Evolutionary conservation across 2,888 invertebrate species (phyloP).

Genomic region (Ellobium chinense): DNA sequence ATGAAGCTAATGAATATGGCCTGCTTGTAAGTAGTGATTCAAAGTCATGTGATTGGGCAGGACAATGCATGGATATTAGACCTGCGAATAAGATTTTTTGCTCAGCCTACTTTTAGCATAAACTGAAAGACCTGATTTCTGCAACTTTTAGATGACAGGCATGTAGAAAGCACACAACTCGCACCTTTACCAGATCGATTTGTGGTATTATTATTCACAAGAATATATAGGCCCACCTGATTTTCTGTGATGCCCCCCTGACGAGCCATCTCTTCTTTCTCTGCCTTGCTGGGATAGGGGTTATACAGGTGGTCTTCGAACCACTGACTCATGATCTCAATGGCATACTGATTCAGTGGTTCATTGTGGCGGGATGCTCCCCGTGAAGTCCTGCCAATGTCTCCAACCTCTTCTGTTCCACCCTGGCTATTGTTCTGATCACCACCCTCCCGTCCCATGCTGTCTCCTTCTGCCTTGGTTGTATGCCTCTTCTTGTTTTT

Average conservation of each 20-base stretch:
- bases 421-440: background rate
- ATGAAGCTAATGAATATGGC: too few species aligned
- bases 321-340: conserved; percentile 70
- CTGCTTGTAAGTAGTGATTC: too few species aligned
- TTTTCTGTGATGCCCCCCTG: conserved; percentile 66
- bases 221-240: too few species aligned
- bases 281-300: conserved; percentile 71
- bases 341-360: conserved; percentile 66
- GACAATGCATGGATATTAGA: too few species aligned
- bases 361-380: conserved; percentile 64
- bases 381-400: conserved; percentile 16
- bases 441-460: background rate
- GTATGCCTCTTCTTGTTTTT: background rate
- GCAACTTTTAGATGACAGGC: too few species aligned
- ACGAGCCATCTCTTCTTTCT: conserved; percentile 66
- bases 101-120: too few species aligned
- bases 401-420: background rate
- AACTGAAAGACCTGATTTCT: too few species aligned
- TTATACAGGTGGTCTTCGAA: conserved; percentile 65
- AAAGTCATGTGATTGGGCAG: too few species aligned
- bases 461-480: conserved; percentile 11
- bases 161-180: too few species aligned
- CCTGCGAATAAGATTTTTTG: too few species aligned
- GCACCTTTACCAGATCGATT: too few species aligned
- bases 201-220: too few species aligned